Evolutionary conservation across 1,140 invertebrate species (phyloP), one percentile per base, ranked within the genome.

Genomic region (Lamellibrachia luymesi): DNA sequence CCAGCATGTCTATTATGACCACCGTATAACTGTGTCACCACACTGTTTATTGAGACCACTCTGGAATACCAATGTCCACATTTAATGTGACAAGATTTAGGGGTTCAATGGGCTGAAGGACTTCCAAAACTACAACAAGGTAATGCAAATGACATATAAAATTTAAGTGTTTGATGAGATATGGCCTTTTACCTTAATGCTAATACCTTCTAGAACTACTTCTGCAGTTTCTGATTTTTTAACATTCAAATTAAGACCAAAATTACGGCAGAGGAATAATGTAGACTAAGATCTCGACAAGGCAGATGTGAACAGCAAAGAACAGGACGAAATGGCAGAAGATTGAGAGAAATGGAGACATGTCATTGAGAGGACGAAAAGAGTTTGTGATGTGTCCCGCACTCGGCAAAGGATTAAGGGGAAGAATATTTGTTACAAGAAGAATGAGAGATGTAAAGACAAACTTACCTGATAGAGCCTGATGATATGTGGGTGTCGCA

Each of bases 401-500:
- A 90, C 89, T 90, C 38, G 38, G 38, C 38, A 38, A 38, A 38
- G 38, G 38, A 38, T 38, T 38, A 38, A 0, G 38, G 38, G 38
- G 38, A 38, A 38, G 38, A 38, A 38, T 38, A 38, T 38, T 38
- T 38, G 38, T 38, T 38, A 38, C 38, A 38, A 38, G 38, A 38
- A 38, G 38, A 38, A 38, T 38, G 38, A 38, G 38, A 38, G 38
- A 80, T 22, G 8, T 22, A n/a, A 91, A 91, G 6, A 91, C 27
- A 98, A 64, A 93, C 93, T 90, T 90, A 95, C 95, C 94, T 96
- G 95, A 94, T 96, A 96, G 2, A 96, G 94, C 90, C 95, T 94
- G 50, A 96, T 95, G 80, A 96, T 96, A 94, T 96, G 94, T 22
- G 95, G 95, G 94, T 96, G 96, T 51, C 94, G 94, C 90, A 96